Evolutionary conservation across 2,113 vertebrate species (phyloP).

Genomic region (Crotalus viridis): DNA sequence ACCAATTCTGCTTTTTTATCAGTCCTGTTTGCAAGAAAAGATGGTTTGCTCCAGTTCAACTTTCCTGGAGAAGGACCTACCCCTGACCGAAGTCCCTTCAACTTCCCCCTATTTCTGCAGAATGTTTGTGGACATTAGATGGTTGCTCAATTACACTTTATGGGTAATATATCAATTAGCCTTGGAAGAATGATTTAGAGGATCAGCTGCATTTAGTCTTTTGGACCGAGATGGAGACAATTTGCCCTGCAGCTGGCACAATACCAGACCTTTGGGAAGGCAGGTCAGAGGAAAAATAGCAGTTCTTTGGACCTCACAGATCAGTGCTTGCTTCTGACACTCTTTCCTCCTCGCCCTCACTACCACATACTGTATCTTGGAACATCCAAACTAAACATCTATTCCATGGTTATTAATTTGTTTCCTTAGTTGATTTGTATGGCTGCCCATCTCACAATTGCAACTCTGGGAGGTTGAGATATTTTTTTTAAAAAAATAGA

Average conservation of each 20-base stretch:
- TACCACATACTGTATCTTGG: background rate
- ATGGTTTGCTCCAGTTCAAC: background rate
- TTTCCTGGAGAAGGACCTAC: background rate
- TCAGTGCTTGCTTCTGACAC: background rate
- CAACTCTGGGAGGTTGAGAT: background rate
- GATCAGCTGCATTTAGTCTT: background rate
- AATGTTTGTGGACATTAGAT: background rate
- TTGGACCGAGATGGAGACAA: background rate
- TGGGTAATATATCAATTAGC: background rate
- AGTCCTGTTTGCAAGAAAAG: background rate
- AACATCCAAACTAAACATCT: background rate
- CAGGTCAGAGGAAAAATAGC: background rate
- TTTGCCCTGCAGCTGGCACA: background rate
- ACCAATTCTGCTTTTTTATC: background rate
- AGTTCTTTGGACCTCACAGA: background rate
- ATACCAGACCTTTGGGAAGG: background rate
- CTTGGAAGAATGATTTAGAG: background rate
- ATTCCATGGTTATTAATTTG: background rate
- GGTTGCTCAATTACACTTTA: background rate
- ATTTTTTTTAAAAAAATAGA: background rate
- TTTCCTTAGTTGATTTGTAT: background rate
- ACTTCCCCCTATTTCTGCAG: background rate
- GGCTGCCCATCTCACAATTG: background rate
- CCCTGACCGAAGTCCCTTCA: background rate
- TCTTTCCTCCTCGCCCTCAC: background rate